Percentiles rank a stretch among this genome's conserved stretches.
These are phyloP conservation scores for Orchestia grillus DNA, from an alignment of 1,140 invertebrate genomes.

Conservation along the genomic window DNA sequence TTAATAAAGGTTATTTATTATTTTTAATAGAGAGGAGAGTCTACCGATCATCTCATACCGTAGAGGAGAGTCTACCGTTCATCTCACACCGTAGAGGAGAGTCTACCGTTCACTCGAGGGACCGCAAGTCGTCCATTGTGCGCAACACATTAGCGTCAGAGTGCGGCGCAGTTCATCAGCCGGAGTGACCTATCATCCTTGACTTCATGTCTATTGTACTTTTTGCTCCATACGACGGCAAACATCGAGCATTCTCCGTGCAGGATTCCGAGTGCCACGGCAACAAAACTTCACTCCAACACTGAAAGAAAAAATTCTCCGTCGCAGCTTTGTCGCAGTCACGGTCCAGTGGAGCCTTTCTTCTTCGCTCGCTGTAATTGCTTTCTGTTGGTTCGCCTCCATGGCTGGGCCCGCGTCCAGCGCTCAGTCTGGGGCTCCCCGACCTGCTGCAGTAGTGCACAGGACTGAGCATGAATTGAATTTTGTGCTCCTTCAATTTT, in stretches of 20 bases:
- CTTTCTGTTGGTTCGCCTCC: neutral
- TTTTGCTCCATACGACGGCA: neutral
- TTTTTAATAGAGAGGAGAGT: no score
- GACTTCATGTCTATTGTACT: neutral
- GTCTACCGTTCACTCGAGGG: no score
- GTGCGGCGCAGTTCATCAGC: neutral
- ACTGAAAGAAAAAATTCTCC: neutral
- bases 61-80: no score
- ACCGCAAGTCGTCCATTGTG: neutral
- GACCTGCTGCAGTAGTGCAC: neutral
- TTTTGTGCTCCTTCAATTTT: neutral
- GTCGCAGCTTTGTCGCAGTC: constrained; percentile 3
- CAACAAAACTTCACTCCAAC: neutral
- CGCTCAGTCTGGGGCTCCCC: neutral
- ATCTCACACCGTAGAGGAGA: no score
- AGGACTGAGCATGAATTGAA: neutral
- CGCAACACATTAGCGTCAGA: neutral
- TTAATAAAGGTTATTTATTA: no score
- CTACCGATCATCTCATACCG: no score
- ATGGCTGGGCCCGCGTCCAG: neutral
- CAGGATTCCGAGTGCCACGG: neutral
- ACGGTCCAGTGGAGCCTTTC: constrained; percentile 42
- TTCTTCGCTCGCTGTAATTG: neutral
- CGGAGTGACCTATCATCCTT: neutral
- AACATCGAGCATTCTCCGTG: neutral